These are phyloP conservation scores for Microcebus ravelobensis DNA, from an alignment of 2,113 vertebrate genomes.

Conservation along the genomic window DNA sequence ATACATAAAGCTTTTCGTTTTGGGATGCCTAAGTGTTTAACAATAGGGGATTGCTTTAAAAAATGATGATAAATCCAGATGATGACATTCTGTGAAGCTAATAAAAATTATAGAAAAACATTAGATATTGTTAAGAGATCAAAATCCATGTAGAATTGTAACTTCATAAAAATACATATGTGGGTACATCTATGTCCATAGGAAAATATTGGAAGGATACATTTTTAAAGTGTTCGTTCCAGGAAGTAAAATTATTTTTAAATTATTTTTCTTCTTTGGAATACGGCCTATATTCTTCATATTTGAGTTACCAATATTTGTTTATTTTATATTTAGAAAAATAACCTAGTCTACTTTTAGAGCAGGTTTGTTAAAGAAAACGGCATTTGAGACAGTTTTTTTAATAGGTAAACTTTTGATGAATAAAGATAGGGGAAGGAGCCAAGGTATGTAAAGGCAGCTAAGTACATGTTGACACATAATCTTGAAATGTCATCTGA, in stretches of 20 bases:
- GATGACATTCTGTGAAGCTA: background rate
- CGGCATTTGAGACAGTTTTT: background rate
- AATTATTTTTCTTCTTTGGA: background rate
- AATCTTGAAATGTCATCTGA: background rate
- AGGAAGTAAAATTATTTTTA: background rate
- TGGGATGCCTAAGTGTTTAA: background rate
- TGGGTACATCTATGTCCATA: background rate
- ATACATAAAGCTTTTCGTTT: background rate
- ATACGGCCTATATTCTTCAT: background rate
- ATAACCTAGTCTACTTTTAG: background rate
- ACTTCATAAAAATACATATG: background rate
- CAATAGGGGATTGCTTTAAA: background rate
- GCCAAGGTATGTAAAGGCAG: background rate
- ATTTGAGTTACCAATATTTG: background rate
- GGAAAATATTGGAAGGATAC: background rate
- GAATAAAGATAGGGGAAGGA: background rate
- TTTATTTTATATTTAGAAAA: background rate
- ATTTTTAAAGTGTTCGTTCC: background rate
- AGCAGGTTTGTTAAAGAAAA: background rate
- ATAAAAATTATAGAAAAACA: conserved; percentile 24
- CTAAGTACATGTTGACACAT: background rate
- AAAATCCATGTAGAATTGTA: background rate
- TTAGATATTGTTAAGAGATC: background rate
- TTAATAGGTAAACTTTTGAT: background rate
- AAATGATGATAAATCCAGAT: background rate